These are phyloP conservation scores for Callosobruchus maculatus DNA, from an alignment of 2,888 invertebrate genomes.

Conservation along the genomic window DNA sequence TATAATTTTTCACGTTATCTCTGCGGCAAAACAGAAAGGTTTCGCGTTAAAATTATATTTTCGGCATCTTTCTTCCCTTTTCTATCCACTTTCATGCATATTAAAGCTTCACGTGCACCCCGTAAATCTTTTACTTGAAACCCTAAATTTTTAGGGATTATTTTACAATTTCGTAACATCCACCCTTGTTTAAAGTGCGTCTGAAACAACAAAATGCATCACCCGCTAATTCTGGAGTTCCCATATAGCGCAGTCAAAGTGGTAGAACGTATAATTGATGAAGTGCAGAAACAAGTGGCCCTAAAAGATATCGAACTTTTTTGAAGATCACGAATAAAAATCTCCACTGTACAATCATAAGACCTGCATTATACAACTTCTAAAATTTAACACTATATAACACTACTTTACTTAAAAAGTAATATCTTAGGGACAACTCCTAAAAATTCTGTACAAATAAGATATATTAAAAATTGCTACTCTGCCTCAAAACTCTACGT, in stretches of 20 bases:
- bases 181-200: slow-evolving; percentile 11
- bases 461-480: no score
- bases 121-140: background rate
- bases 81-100: background rate
- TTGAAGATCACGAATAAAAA: no score
- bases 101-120: background rate
- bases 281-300: no score
- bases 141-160: slow-evolving; percentile 10
- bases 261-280: no score
- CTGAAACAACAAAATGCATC: slow-evolving; percentile 15
- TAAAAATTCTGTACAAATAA: no score
- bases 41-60: background rate
- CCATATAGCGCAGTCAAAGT: background rate
- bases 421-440: no score
- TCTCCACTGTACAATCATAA: no score
- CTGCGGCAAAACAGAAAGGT: background rate
- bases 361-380: no score
- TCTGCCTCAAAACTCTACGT: no score
- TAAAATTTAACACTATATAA: no score
- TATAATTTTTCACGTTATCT: background rate
- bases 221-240: background rate
- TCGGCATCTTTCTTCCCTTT: background rate
- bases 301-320: no score
- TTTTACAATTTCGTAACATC: slow-evolving; percentile 8
- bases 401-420: no score